These are phyloP conservation scores for Neopelma chrysocephalum DNA, from an alignment of 2,797 vertebrate genomes.

Conservation along the genomic window DNA sequence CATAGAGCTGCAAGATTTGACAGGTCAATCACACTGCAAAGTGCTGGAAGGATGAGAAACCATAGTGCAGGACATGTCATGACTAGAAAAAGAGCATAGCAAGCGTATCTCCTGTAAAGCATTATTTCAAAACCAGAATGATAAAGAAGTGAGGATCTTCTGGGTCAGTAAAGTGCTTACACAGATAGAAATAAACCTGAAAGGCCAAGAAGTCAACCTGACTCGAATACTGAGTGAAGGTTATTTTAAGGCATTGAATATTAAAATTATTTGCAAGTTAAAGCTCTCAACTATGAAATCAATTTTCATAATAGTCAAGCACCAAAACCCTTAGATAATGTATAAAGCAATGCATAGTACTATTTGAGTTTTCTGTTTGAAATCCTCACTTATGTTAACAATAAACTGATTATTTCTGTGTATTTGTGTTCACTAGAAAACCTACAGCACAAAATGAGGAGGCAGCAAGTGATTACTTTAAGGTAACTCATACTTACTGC, in stretches of 20 bases:
- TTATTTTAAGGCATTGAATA: neutral
- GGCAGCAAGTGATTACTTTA: constrained; percentile 9
- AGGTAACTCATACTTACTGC: constrained; percentile 64
- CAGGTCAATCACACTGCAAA: neutral
- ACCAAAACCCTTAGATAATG: neutral
- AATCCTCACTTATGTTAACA: neutral
- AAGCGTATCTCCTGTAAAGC: neutral
- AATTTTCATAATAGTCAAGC: neutral
- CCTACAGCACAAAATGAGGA: constrained; percentile 32
- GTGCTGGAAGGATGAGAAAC: neutral
- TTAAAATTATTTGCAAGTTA: neutral
- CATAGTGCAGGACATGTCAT: neutral
- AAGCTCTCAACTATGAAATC: neutral
- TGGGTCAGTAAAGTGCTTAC: neutral
- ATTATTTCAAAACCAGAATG: neutral
- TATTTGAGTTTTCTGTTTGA: neutral
- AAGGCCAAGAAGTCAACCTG: neutral
- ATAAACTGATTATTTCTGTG: neutral
- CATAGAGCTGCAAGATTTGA: neutral
- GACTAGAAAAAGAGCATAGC: neutral
- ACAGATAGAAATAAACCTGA: neutral
- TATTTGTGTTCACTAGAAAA: constrained; percentile 40
- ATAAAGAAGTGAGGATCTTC: neutral
- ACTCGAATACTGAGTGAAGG: neutral
- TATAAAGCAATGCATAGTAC: neutral